phyloP scores from a whole-genome alignment of 2,888 invertebrate species.

The Polyommatus icarus region DNA sequence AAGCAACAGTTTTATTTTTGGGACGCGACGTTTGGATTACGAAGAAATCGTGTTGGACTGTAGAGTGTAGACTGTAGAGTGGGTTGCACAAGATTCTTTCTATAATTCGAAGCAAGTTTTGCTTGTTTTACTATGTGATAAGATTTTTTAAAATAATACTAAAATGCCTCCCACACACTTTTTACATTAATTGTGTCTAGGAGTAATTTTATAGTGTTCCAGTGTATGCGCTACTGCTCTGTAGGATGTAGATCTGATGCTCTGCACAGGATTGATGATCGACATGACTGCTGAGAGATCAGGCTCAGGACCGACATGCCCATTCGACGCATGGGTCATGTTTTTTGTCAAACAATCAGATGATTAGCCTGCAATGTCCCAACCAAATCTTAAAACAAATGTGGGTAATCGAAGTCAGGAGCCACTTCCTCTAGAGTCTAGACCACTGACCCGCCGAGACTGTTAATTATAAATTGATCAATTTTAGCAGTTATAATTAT shows the following conservation, averaged over 20 bases:
- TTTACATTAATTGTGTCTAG: not conserved
- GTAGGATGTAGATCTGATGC: too few relatives aligned
- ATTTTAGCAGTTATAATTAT: not conserved
- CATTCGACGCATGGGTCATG: not conserved
- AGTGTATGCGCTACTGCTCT: too few relatives aligned
- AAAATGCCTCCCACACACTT: not conserved
- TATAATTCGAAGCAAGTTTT: not conserved
- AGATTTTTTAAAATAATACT: too few relatives aligned
- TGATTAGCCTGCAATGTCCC: too few relatives aligned
- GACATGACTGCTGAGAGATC: not conserved
- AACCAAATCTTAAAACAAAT: too few relatives aligned
- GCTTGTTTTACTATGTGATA: not conserved
- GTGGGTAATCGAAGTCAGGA: not conserved
- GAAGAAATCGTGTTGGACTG: not conserved
- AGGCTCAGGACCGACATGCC: not conserved
- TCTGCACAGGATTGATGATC: not conserved
- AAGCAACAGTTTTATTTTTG: constrained; percentile 30
- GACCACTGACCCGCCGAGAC: too few relatives aligned
- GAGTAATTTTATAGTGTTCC: not conserved
- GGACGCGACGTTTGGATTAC: constrained; percentile 17
- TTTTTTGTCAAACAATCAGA: not conserved
- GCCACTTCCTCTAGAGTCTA: too few relatives aligned
- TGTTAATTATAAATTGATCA: not conserved
- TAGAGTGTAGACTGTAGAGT: not conserved
- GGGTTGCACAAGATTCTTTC: not conserved